Conservation (phyloP, 1,140 invertebrate genomes). For the Mycetomoellerius zeteki region DNA sequence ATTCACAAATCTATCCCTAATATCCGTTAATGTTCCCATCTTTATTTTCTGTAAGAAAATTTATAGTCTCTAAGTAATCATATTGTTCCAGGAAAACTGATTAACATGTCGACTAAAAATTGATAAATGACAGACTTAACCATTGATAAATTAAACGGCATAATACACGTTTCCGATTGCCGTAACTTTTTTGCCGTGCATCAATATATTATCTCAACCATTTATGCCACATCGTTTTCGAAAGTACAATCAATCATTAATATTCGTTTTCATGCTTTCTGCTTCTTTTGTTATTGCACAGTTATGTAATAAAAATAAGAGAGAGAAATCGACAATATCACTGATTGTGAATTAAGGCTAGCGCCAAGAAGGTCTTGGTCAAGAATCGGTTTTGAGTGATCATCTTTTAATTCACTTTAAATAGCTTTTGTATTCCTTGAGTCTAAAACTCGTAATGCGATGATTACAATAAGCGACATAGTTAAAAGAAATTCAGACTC, state of each 20-base stretch:
- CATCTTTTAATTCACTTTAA: neutral
- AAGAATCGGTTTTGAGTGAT: neutral
- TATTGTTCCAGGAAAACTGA: neutral
- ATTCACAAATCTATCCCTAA: neutral
- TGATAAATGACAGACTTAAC: neutral
- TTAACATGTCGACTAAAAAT: neutral
- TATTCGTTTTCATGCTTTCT: neutral
- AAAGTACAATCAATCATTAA: neutral
- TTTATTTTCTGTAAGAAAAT: neutral
- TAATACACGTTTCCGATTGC: neutral
- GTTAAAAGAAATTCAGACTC: neutral
- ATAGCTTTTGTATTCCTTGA: neutral
- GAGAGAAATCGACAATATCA: neutral
- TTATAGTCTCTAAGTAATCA: neutral
- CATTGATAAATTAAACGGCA: neutral
- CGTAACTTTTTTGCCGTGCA: neutral
- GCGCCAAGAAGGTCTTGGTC: no score
- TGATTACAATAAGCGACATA: slow-evolving; percentile 1
- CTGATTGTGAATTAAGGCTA: neutral
- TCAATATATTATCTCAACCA: neutral
- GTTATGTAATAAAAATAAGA: neutral
- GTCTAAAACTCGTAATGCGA: slow-evolving; percentile 25
- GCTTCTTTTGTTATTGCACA: neutral
- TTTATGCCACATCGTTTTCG: neutral
- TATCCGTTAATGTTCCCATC: neutral